Conservation (phyloP, 2,797 vertebrate species). For the Alca torda region DNA sequence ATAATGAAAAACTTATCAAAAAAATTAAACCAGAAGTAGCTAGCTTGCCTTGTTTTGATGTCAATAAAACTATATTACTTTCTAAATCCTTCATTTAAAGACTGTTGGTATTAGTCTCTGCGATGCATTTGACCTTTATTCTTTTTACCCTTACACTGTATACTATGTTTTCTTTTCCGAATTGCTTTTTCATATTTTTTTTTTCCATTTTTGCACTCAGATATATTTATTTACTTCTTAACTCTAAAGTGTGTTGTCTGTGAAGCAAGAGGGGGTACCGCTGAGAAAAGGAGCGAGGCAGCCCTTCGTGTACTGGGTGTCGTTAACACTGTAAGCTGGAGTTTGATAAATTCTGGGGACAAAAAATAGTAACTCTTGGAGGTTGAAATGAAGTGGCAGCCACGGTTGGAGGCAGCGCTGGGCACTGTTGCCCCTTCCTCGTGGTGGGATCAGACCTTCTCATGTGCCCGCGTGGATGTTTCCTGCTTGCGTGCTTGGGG, state of each 20-base stretch:
- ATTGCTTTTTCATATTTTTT: not conserved
- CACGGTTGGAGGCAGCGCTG: rapidly evolving
- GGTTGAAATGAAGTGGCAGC: not conserved
- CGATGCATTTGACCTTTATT: not conserved
- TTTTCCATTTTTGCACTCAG: not conserved
- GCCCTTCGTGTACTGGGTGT: rapidly evolving
- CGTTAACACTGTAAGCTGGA: not conserved
- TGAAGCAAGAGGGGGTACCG: no score
- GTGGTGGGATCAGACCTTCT: not conserved
- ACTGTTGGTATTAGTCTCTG: not conserved
- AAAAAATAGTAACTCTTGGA: not conserved
- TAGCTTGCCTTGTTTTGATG: not conserved
- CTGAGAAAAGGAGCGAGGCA: not conserved
- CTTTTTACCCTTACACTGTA: not conserved
- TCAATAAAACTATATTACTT: not conserved
- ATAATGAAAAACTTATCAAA: not conserved
- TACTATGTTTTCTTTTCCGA: not conserved
- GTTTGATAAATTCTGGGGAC: not conserved
- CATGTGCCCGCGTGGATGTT: rapidly evolving
- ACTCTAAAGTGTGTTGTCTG: not conserved
- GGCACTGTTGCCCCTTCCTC: not conserved
- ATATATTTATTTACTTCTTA: not conserved
- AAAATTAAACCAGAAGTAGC: not conserved
- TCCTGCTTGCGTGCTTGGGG: not conserved
- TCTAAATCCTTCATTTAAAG: not conserved